A percentile compares a stretch with the other conserved stretches of the same genome.
phyloP scores from a whole-genome alignment of 92 coral and sea anemone genomes.

The Micromussa lordhowensis region DNA sequence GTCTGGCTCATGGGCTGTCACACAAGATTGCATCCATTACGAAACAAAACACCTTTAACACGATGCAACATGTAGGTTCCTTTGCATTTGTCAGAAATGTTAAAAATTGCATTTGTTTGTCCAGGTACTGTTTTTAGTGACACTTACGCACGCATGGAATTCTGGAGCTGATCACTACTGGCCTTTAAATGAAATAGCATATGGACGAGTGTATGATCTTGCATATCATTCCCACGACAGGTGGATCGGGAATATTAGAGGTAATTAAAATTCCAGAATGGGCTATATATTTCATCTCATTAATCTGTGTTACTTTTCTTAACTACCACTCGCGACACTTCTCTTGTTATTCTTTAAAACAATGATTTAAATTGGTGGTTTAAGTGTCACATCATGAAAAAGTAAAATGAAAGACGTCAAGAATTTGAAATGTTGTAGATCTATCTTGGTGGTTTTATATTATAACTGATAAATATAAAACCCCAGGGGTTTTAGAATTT shows the following conservation, averaged over 20 bases:
- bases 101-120: background rate
- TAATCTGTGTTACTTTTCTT: too few species aligned
- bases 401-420: too few species aligned
- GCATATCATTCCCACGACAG: background rate
- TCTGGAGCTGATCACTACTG: constrained; percentile 64
- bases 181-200: constrained; percentile 55
- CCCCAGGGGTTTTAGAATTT: too few species aligned
- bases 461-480: too few species aligned
- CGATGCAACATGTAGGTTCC: background rate
- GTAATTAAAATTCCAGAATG: background rate
- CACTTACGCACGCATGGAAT: constrained; percentile 13
- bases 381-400: too few species aligned
- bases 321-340: too few species aligned
- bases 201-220: background rate
- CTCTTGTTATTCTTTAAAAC: too few species aligned
- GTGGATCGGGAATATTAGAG: constrained; percentile 28
- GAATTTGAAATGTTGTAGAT: too few species aligned
- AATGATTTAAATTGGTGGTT: too few species aligned
- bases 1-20: background rate
- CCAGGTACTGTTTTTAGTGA: background rate
- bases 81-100: background rate
- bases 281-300: background rate
- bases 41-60: background rate
- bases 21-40: background rate
- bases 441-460: too few species aligned